Conservation (phyloP, 2,113 vertebrate genomes). For the Corynorhinus townsendii region DNA sequence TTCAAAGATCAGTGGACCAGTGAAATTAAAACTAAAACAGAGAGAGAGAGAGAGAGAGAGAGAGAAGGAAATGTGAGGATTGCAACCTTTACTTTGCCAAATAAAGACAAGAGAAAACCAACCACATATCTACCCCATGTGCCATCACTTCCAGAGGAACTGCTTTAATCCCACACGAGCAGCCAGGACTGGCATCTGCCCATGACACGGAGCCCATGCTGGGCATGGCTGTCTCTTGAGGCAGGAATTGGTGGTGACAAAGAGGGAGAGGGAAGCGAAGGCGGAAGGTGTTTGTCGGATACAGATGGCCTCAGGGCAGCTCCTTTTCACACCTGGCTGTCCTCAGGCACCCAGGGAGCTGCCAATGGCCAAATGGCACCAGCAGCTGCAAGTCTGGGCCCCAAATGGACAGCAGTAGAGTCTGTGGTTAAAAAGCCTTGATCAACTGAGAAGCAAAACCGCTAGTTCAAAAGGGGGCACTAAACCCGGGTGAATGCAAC, state of each 20-base stretch:
- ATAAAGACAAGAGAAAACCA: background rate
- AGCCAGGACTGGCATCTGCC: background rate
- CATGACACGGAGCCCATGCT: fast-evolving
- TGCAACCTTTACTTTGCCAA: background rate
- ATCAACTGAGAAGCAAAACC: background rate
- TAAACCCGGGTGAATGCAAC: background rate
- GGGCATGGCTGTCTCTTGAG: background rate
- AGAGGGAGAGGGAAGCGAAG: background rate
- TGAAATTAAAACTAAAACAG: conserved; percentile 6
- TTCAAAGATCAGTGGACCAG: background rate
- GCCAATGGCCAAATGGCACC: background rate
- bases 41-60: background rate
- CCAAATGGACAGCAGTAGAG: background rate
- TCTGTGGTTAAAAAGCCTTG: background rate
- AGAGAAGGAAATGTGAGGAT: background rate
- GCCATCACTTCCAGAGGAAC: background rate
- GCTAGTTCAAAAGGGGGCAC: background rate
- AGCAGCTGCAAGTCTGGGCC: background rate
- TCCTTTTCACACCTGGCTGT: background rate
- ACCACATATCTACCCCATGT: background rate
- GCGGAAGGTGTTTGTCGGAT: background rate
- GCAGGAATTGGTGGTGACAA: background rate
- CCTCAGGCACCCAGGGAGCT: background rate
- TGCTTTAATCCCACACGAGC: background rate
- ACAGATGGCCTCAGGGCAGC: background rate